Conservation (phyloP, 2,888 invertebrate genomes). For the Criorhina ranunculi region DNA sequence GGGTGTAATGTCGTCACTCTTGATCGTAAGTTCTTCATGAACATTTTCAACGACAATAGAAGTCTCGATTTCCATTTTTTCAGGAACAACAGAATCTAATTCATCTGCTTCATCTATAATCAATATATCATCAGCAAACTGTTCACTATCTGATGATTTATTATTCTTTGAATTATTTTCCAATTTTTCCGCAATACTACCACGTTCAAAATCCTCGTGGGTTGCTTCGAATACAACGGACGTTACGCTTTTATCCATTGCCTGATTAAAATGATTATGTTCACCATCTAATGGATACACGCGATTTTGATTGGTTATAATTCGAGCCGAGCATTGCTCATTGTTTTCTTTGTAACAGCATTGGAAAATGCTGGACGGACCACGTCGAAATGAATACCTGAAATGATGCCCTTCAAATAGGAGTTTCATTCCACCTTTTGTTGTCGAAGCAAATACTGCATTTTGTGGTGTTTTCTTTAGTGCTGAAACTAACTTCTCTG, state of each 20-base stretch:
- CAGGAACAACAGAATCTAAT: slow-evolving; percentile 14
- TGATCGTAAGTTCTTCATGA: background rate
- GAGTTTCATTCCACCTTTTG: slow-evolving; percentile 83
- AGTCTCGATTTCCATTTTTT: background rate
- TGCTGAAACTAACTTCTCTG: slow-evolving; percentile 25
- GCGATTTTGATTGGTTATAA: slow-evolving; percentile 82
- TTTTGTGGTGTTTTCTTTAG: slow-evolving; percentile 37
- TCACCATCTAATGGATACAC: slow-evolving; percentile 82
- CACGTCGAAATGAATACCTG: slow-evolving; percentile 82
- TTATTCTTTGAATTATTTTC: background rate
- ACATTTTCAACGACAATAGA: slow-evolving; percentile 16
- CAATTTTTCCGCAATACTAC: background rate
- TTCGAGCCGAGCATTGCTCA: slow-evolving; percentile 82
- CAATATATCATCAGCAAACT: slow-evolving; percentile 38
- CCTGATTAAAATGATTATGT: slow-evolving; percentile 83
- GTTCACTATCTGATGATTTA: background rate
- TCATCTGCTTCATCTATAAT: slow-evolving; percentile 20
- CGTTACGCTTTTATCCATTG: slow-evolving; percentile 83
- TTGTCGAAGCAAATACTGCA: slow-evolving; percentile 82
- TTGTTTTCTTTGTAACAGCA: slow-evolving; percentile 83
- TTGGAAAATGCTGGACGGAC: slow-evolving; percentile 82
- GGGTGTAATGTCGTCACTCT: background rate
- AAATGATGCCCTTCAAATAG: slow-evolving; percentile 83
- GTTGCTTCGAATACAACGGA: slow-evolving; percentile 80
- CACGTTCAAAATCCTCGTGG: slow-evolving; percentile 79